A percentile compares a stretch with the other conserved stretches of the same genome.
These are phyloP conservation scores for Salticus scenicus DNA, from an alignment of 2,888 invertebrate genomes.

Conservation along the genomic window DNA sequence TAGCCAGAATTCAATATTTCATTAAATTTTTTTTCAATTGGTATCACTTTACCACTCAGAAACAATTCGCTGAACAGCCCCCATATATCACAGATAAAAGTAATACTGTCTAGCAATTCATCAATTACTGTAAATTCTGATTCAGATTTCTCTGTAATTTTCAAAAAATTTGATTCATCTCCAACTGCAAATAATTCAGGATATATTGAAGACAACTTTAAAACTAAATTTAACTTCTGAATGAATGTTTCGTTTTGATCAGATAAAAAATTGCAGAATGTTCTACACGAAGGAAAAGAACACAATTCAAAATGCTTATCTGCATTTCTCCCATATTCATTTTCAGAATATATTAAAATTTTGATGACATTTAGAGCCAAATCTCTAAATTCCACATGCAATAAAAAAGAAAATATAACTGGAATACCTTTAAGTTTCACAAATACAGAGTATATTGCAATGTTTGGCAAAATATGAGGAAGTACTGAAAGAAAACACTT, in stretches of 20 bases:
- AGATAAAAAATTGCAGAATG: constrained; percentile 32
- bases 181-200: not conserved
- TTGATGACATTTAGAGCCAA: constrained; percentile 31
- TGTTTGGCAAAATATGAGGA: constrained; percentile 26
- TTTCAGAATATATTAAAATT: constrained; percentile 52
- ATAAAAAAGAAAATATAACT: constrained; percentile 29
- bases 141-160: not conserved
- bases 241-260: constrained; percentile 21
- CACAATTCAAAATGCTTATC: not conserved
- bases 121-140: not conserved
- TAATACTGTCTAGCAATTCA: constrained; percentile 15
- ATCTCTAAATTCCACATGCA: constrained; percentile 28
- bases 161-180: not conserved
- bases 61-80: constrained; percentile 38
- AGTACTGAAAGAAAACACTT: constrained; percentile 50
- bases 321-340: not conserved
- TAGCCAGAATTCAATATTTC: constrained; percentile 37
- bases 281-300: constrained; percentile 31
- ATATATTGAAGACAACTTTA: not conserved
- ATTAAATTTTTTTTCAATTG: constrained; percentile 22
- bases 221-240: not conserved
- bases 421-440: constrained; percentile 34
- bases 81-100: constrained; percentile 51
- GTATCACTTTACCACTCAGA: constrained; percentile 25
- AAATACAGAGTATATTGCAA: constrained; percentile 28